phyloP scores from a whole-genome alignment of 2,113 vertebrate genomes.

The Xiphias gladius region DNA sequence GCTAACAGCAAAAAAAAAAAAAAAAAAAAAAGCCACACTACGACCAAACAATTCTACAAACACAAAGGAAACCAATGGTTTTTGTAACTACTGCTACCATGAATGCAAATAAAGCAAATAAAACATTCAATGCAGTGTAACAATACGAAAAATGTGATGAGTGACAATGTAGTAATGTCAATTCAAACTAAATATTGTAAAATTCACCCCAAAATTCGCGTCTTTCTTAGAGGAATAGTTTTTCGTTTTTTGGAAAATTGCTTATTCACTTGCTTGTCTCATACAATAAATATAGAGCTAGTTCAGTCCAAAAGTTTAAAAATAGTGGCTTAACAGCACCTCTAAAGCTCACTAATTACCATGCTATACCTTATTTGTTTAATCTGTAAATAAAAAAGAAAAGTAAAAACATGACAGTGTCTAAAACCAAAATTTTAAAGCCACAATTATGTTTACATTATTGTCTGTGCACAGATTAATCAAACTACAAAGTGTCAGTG shows the following conservation, averaged over 20 bases:
- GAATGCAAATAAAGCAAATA: constrained; percentile 25
- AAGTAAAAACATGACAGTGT: too few relatives aligned
- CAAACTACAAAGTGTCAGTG: not conserved
- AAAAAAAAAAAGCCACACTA: constrained; percentile 3
- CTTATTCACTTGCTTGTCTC: not conserved
- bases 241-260: not conserved
- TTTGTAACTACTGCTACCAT: constrained; percentile 22
- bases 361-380: not conserved
- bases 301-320: not conserved
- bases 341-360: not conserved
- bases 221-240: constrained; percentile 6
- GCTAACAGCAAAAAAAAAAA: constrained; percentile 4
- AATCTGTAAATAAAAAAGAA: not conserved
- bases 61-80: constrained; percentile 19
- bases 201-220: not conserved
- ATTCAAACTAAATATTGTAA: not conserved
- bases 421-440: too few relatives aligned
- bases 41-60: constrained; percentile 28
- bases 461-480: not conserved
- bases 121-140: not conserved
- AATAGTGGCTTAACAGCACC: not conserved
- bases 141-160: not conserved
- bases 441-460: too few relatives aligned
- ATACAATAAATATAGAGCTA: not conserved
- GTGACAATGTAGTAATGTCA: not conserved